Conservation (phyloP, 2,888 invertebrate genomes). For the Xylota segnis region DNA sequence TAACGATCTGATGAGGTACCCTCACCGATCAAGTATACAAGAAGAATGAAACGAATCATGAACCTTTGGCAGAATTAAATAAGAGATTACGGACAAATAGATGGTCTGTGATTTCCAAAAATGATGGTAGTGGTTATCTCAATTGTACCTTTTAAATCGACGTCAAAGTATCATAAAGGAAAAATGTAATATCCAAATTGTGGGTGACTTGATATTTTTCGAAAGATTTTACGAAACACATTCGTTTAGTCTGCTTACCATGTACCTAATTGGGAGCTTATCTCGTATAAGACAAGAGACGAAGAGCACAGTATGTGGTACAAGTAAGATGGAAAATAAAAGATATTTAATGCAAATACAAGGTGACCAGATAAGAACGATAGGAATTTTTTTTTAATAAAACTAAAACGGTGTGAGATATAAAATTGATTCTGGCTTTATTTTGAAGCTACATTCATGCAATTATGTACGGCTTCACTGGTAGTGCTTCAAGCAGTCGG, state of each 20-base stretch:
- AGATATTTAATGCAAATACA: too few relatives aligned
- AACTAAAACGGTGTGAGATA: too few relatives aligned
- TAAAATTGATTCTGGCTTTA: too few relatives aligned
- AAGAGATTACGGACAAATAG: neutral
- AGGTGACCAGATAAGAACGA: too few relatives aligned
- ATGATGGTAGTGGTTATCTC: slow-evolving; percentile 39
- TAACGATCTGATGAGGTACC: slow-evolving; percentile 5
- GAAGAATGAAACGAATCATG: slow-evolving; percentile 19
- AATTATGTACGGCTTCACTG: too few relatives aligned
- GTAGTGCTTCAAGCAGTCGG: too few relatives aligned
- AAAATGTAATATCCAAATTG: neutral
- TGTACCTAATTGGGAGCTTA: slow-evolving; percentile 25
- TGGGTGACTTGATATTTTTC: neutral
- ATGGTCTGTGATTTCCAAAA: neutral
- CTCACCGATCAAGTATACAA: slow-evolving; percentile 11
- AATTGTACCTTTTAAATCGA: slow-evolving; percentile 8
- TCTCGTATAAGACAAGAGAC: slow-evolving; percentile 16
- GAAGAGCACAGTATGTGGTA: neutral
- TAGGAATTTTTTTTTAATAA: too few relatives aligned
- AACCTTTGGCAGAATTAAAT: slow-evolving; percentile 12
- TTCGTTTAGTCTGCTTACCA: slow-evolving; percentile 2
- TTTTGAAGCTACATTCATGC: too few relatives aligned
- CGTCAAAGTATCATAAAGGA: slow-evolving; percentile 31
- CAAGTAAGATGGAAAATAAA: neutral
- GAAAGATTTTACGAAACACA: neutral